Conservation (phyloP, 2,113 vertebrate genomes). For the Hippoglossus stenolepis region DNA sequence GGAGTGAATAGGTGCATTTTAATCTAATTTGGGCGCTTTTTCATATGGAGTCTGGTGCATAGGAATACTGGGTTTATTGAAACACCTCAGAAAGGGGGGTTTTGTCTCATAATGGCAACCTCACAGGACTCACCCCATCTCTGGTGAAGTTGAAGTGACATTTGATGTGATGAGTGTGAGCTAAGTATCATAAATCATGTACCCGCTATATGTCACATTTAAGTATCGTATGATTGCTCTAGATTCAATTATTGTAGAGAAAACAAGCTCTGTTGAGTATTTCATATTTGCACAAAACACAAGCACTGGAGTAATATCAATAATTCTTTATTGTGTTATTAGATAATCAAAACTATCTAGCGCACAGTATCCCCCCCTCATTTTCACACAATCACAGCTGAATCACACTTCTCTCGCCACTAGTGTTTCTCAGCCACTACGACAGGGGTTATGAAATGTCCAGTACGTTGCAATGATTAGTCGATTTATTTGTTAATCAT, state of each 20-base stretch:
- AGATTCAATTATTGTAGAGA: not conserved
- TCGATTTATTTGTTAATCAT: not conserved
- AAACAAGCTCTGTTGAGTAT: not conserved
- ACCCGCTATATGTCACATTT: not conserved
- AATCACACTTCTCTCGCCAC: no score
- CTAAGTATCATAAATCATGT: not conserved
- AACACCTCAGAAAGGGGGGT: conserved; percentile 40
- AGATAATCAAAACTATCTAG: conserved; percentile 16
- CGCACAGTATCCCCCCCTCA: not conserved
- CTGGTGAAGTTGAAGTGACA: conserved; percentile 40
- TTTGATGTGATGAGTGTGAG: conserved; percentile 32
- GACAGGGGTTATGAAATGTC: not conserved
- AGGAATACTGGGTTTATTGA: not conserved
- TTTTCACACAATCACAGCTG: not conserved
- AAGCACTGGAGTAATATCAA: conserved; percentile 3
- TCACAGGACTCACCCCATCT: conserved; percentile 11
- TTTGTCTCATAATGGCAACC: conserved; percentile 67
- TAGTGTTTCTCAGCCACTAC: no score
- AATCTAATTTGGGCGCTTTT: rapidly evolving
- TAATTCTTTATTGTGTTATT: conserved; percentile 39
- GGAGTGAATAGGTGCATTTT: rapidly evolving
- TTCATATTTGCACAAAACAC: conserved; percentile 18
- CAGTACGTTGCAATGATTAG: not conserved
- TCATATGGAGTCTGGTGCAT: not conserved
- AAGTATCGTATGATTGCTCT: not conserved